Conservation (phyloP, 1,140 invertebrate genomes). For the Euborellia annulipes region DNA sequence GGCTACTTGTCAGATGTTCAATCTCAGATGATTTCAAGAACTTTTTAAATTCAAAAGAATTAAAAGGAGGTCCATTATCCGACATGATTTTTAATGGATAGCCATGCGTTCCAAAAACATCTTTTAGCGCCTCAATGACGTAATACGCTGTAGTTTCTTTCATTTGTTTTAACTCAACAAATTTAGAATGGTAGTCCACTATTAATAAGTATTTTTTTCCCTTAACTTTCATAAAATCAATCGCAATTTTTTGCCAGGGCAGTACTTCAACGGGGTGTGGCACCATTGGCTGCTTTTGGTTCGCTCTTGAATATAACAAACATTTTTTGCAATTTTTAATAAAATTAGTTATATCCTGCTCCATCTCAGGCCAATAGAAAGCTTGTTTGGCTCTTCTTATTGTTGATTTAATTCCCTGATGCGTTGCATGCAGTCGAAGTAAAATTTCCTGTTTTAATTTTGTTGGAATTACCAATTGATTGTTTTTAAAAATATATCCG, state of each 20-base stretch:
- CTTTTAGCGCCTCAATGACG: no score
- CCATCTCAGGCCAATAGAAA: not conserved
- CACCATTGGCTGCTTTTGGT: conserved; percentile 1
- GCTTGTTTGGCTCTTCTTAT: not conserved
- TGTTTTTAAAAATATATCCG: not conserved
- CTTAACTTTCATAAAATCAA: no score
- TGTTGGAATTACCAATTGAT: not conserved
- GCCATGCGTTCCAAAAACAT: no score
- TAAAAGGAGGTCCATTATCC: no score
- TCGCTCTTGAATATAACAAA: not conserved
- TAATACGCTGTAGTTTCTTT: no score
- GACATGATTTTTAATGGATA: no score
- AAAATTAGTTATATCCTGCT: not conserved
- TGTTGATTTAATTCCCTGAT: not conserved
- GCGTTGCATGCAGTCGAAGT: not conserved
- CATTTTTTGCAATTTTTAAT: not conserved
- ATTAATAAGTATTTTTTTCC: no score
- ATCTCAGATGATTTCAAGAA: no score
- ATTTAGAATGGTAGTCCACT: no score
- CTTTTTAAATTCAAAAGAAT: no score
- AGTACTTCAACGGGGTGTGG: not conserved
- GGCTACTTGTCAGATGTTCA: no score
- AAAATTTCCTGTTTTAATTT: conserved; percentile 1
- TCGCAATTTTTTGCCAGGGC: conserved; percentile 1
- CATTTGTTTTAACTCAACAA: no score